Evolutionary conservation across 2,888 invertebrate genomes (phyloP).

Genomic region (Calliscelio sp.): DNA sequence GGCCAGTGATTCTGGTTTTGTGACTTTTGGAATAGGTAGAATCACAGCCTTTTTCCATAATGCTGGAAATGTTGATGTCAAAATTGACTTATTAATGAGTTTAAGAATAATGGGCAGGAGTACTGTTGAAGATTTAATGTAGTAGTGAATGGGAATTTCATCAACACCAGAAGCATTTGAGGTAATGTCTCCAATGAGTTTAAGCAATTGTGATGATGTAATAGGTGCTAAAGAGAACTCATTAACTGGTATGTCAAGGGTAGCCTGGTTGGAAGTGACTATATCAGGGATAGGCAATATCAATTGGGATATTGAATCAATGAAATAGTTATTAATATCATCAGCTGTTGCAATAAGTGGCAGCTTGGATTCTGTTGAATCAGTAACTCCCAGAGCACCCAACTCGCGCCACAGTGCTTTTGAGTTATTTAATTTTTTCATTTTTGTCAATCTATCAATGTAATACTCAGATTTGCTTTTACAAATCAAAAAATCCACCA

Average conservation of each 20-base stretch:
- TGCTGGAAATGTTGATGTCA: neutral
- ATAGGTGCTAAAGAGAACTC: neutral
- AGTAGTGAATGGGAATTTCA: neutral
- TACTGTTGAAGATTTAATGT: neutral
- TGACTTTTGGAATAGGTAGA: too few relatives aligned
- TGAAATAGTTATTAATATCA: slow-evolving; percentile 7
- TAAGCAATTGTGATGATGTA: neutral
- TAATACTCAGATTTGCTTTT: neutral
- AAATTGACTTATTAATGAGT: neutral
- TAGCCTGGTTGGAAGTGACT: neutral
- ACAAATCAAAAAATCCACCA: neutral
- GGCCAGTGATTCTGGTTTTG: too few relatives aligned
- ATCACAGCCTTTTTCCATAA: too few relatives aligned
- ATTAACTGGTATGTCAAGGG: neutral
- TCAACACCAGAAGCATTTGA: neutral
- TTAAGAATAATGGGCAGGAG: neutral
- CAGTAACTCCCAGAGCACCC: too few relatives aligned
- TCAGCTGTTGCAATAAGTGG: neutral
- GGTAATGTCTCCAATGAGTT: neutral
- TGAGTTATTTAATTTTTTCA: neutral
- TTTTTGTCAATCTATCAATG: neutral
- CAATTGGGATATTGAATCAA: neutral
- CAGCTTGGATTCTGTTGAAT: neutral
- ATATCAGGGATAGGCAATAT: too few relatives aligned
- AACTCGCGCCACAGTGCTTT: neutral